Evolutionary conservation across 2,113 vertebrate genomes (phyloP).

Genomic region (Strigops habroptila): DNA sequence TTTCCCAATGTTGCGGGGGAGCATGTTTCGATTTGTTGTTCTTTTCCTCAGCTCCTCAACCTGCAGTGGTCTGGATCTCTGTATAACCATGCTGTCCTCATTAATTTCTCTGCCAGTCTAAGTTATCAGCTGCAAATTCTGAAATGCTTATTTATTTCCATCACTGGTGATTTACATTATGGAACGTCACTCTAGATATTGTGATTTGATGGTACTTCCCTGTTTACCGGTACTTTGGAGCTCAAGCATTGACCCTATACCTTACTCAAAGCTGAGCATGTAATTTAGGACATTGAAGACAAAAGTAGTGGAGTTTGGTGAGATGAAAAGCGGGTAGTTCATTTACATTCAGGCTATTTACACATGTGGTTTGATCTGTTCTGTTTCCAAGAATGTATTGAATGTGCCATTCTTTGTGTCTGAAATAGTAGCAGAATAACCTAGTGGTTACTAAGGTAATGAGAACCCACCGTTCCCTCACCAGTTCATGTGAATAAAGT

Average conservation of each 20-base stretch:
- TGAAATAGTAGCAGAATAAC: conserved; percentile 32
- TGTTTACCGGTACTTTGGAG: background rate
- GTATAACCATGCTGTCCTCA: background rate
- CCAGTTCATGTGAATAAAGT: conserved; percentile 44
- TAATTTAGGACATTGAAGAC: conserved; percentile 30
- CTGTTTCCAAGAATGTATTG: background rate
- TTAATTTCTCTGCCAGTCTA: background rate
- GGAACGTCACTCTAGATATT: background rate
- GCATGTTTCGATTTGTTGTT: background rate
- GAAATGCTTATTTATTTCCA: background rate
- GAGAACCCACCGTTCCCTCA: background rate
- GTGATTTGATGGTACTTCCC: background rate
- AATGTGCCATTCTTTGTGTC: background rate
- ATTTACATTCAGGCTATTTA: background rate
- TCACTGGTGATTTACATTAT: background rate
- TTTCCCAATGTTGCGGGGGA: background rate
- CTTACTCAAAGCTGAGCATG: background rate
- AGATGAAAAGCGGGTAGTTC: conserved; percentile 26
- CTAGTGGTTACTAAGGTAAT: conserved; percentile 11
- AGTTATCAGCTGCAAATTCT: background rate
- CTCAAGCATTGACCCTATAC: background rate
- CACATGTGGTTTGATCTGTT: background rate
- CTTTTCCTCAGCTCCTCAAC: background rate
- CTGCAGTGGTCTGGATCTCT: background rate
- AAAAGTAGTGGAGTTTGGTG: background rate